Base-by-base conservation (phyloP, 2,797 vertebrate species). In the Harpagifer antarcticus region DNA sequence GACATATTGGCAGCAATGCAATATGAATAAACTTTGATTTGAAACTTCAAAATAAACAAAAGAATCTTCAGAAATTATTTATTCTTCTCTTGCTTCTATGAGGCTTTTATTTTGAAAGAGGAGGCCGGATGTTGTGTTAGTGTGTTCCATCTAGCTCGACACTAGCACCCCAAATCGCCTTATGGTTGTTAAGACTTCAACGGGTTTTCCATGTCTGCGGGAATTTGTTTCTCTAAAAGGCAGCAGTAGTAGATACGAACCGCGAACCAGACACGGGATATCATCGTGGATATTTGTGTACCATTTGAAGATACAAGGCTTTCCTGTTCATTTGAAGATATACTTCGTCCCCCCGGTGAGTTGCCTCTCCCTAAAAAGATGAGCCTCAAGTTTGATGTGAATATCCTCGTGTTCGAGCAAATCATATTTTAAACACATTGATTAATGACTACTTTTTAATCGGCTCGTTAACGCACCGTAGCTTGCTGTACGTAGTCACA, bases 331-430 rank as follows among this genome's bases (percentile, higher is more conserved):
- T 70, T 72, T 27, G 19, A 61, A 67, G 78, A 56, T 19, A 54
- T 1, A 57, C 53, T 82, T 74, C 69, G 67, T 78, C 13, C 48
- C 76, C 72, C 82, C 48, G 91, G 92, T 93, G 88, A 93, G 92
- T 93, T 76, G 75, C 84, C 84, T 87, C 81, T 89, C 76, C 79
- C 79, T 68, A 72, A 83, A 77, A 89, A 90, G 79, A 89, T 71
- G 79, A 91, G 86, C 81, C 63, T 71, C 68, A 90, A 92, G 76
- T 93, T 93, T 89, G 86, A 83, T 88, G 91, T 90, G 87, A 90
- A 89, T 71, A 11, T 88, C 90, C 86, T 92, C 90, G 90, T 90
- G 90, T 20, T 86, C 52, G 62, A 16, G 27, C 57, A 5, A 42
- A 63, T 76, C 60, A 53, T 16, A 44, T 65, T 62, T 69, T 49